Evolutionary conservation across 2,888 invertebrate genomes (phyloP), one percentile per base, ranked within the genome.

Genomic region (Athalia rosae): DNA sequence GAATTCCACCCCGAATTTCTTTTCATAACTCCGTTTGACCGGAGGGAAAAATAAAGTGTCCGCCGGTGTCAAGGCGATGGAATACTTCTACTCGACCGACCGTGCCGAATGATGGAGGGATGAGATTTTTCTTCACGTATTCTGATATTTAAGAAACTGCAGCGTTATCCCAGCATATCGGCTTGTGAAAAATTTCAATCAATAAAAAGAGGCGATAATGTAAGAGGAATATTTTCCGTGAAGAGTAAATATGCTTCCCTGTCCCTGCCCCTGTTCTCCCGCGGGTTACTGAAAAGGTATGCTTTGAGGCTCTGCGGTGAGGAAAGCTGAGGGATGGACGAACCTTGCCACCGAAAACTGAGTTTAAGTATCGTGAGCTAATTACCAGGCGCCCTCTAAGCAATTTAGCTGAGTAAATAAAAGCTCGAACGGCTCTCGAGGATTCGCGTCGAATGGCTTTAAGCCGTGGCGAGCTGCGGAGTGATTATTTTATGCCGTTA

Each of bases 331-430:
- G 13, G 58, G 53, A 28, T 58, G 58, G 58, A 45, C 58, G 2
- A 71, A 58, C 56, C 71, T 43, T 41, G 53, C 53, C 53, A 58
- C 43, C 58, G 58, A 58, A 71, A 47, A 56, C 71, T 58, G 4
- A 43, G 74, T 61, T 74, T 74, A 74, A 74, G 15, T 61, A 48
- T 74, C 48, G 61, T 50, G 47, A 48, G 74, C 61, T 74, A 74
- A 74, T 74, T 74, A 74, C 74, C 74, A 59, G 48, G 61, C 61
- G 59, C 62, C 50, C 61, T 74, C 74, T 62, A 62, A 74, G 61
- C 74, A 74, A 74, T 74, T 74, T 74, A 48, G 61, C 61, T 48
- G 74, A 74, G 61, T 74, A 74, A 74, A 59, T 74, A 62, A 61
- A 74, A 74, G 74, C 74, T 74, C 62, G 15, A 74, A 59, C 15